Evolutionary conservation across 2,888 invertebrate genomes (phyloP).

Genomic region (Hydrotaea diabolus): DNA sequence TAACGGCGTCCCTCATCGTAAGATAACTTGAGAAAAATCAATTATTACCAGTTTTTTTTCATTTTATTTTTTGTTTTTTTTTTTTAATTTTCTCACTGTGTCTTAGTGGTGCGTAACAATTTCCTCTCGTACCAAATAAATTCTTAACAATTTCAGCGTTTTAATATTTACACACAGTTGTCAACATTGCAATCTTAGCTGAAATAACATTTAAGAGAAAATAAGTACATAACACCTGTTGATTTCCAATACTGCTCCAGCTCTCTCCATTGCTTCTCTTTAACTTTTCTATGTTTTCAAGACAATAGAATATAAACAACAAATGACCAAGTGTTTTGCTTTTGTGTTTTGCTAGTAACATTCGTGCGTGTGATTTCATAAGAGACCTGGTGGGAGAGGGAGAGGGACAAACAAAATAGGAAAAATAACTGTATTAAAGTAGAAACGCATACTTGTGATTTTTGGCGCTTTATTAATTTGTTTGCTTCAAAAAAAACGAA

Average conservation of each 20-base stretch:
- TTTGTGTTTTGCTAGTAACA: constrained; percentile 16
- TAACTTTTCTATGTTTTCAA: neutral
- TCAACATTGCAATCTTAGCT: neutral
- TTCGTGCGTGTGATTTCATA: constrained; percentile 19
- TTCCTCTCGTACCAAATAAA: no score
- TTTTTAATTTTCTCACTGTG: no score
- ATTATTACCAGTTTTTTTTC: no score
- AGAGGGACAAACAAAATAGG: no score
- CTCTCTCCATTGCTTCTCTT: neutral
- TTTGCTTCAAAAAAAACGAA: neutral
- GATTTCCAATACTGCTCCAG: constrained; percentile 6
- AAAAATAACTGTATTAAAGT: no score
- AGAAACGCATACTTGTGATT: no score
- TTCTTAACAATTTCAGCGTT: neutral
- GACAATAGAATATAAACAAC: neutral
- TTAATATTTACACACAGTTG: neutral
- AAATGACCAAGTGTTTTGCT: constrained; percentile 20
- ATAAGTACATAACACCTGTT: constrained; percentile 22
- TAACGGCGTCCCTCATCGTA: no score
- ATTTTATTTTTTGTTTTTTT: no score
- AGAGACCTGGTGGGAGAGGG: neutral
- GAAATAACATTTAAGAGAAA: neutral
- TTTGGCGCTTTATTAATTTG: neutral
- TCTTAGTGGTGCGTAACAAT: no score
- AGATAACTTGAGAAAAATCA: no score